phyloP scores from a whole-genome alignment of 2,797 vertebrate genomes.

The Takifugu rubripes region DNA sequence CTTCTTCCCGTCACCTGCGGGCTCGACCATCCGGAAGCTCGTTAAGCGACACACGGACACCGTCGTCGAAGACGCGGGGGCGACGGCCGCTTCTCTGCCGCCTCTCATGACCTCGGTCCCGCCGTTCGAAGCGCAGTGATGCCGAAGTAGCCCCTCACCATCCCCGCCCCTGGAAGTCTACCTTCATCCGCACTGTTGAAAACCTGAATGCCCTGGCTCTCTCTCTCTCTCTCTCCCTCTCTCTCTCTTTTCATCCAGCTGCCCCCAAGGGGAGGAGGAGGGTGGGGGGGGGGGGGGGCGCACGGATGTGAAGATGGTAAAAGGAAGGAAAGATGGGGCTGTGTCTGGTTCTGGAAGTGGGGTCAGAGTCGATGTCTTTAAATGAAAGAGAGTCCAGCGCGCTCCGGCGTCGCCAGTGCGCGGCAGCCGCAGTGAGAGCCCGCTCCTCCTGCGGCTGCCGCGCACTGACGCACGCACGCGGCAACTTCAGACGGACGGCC shows the following conservation, averaged over 20 bases:
- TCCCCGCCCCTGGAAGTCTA: slow-evolving; percentile 66
- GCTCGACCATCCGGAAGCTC: slow-evolving; percentile 62
- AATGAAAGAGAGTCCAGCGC: slow-evolving; percentile 32
- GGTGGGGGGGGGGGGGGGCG: slow-evolving; percentile 48
- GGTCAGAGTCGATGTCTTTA: slow-evolving; percentile 8
- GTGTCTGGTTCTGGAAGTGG: slow-evolving; percentile 33
- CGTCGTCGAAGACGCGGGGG: slow-evolving; percentile 70
- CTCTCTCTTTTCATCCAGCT: slow-evolving; percentile 50
- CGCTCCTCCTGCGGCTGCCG: slow-evolving; percentile 59
- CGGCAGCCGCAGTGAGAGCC: slow-evolving; percentile 58
- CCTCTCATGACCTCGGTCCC: slow-evolving; percentile 56
- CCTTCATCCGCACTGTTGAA: slow-evolving; percentile 58
- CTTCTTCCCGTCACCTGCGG: slow-evolving; percentile 67
- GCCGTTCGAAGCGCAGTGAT: slow-evolving; percentile 47
- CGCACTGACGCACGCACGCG: slow-evolving; percentile 56
- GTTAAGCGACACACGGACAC: slow-evolving; percentile 52
- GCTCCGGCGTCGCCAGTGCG: slow-evolving; percentile 37
- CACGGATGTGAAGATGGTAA: slow-evolving; percentile 39
- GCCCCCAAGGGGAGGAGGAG: slow-evolving; percentile 61
- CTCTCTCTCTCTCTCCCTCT: slow-evolving; percentile 62
- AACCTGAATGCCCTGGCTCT: slow-evolving; percentile 65
- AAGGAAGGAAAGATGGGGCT: slow-evolving; percentile 37
- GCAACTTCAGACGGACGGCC: slow-evolving; percentile 53
- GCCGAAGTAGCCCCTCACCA: slow-evolving; percentile 64
- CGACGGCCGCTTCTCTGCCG: slow-evolving; percentile 60